A percentile compares a stretch with the other conserved stretches of the same genome.
phyloP scores from a whole-genome alignment of 2,797 vertebrate species.

The Neomorphus geoffroyi region DNA sequence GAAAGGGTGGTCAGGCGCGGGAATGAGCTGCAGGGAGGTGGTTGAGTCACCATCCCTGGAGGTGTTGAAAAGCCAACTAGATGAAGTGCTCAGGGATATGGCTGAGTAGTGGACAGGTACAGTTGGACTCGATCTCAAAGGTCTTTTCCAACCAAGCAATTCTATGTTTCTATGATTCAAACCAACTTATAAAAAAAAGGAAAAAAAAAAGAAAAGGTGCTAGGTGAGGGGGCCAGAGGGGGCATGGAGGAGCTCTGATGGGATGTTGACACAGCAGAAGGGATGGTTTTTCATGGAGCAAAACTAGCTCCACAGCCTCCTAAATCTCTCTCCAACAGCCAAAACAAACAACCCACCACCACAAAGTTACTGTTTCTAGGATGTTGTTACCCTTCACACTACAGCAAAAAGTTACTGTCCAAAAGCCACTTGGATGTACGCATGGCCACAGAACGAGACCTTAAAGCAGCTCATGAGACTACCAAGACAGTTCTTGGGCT shows the following conservation, averaged over 20 bases:
- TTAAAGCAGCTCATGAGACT: rapidly evolving
- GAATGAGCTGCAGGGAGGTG: no score
- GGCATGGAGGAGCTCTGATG: no score
- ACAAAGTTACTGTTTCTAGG: not conserved
- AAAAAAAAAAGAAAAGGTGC: no score
- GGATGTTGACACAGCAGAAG: not conserved
- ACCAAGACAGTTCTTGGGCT: not conserved
- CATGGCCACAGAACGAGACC: not conserved
- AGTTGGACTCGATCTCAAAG: no score
- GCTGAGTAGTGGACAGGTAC: no score
- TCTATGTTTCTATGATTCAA: not conserved
- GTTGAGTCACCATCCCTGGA: no score
- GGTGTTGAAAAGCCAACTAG: no score
- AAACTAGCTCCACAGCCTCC: not conserved
- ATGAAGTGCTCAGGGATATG: no score
- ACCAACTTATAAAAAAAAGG: not conserved
- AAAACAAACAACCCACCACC: not conserved
- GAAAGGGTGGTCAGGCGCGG: no score
- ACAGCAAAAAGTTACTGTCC: not conserved
- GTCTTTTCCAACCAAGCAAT: no score
- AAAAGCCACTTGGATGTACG: not conserved
- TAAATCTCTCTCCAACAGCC: not conserved
- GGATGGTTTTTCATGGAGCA: not conserved
- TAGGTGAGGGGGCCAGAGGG: no score
- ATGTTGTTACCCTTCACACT: not conserved